Base-by-base conservation (phyloP, 2,113 vertebrate species). In the Oncorhynchus gorbuscha region DNA sequence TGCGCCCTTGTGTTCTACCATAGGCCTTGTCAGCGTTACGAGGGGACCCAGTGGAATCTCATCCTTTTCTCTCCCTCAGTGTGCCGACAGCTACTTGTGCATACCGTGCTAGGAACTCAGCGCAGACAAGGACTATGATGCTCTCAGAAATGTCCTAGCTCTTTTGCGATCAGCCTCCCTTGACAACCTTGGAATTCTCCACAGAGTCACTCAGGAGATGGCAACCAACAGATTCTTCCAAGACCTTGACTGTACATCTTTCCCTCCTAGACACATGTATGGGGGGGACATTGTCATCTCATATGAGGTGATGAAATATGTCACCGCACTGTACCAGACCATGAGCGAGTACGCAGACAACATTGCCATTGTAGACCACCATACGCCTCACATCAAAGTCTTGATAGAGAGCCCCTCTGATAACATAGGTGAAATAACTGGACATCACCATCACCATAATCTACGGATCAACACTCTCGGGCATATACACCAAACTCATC, bases 301-400 rank as follows among this genome's bases (percentile, higher is more conserved):
- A 68, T 68, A 68, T 13, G 66, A 5, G 1, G 14, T 68, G 3
- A 32, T 68, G 66, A 68, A 68, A 68, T 68, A 68, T 0, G 12
- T 68, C 4, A 28, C 66, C 66, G 35, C 30, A 13, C 28, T 68
- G 24, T 68, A 68, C 66, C 66, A 68, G 66, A 68, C 66, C 24
- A 68, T 68, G 66, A 68, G 66, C 0, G 66, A 68, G 66, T 68
- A 70, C 20, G 68, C 35, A 0, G 68, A 69, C 68, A 69, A 69
- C 68, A 18, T 69, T 20, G 68, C 68, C 68, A 69, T 69, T 9
- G 35, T 69, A 69, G 68, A 69, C 35, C 1, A n/a, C 1, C 12
- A 2, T 16, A 70, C 8, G 18, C 68, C 66, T 30, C 28, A 68
- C 9, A 16, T 68, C 12, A 68, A 68, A 30, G 66, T 68, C 1